Base-by-base conservation (phyloP, 2,797 vertebrate genomes). In the Danio albolineatus region DNA sequence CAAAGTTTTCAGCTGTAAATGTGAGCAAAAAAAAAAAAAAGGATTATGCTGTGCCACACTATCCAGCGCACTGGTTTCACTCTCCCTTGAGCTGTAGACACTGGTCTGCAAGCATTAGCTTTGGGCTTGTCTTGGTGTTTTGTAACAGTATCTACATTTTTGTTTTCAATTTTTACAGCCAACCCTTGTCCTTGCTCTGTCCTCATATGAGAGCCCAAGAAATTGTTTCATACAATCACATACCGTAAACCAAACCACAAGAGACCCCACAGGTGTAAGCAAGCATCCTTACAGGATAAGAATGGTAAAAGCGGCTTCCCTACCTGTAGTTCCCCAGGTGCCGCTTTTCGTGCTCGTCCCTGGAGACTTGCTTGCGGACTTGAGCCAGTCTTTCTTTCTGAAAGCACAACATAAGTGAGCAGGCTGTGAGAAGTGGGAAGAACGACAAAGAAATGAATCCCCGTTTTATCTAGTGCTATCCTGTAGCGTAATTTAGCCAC, bases 251-350 rank as follows among this genome's bases (percentile, higher is more conserved):
- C n/a, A 46, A 64, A 39, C 56, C 66, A 41, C 70, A 44, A 70
- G 61, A 59, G 84, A 85, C 87, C 86, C 79, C 41, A 79, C 85
- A 84, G 90, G 89, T 86, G 81, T 85, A 87, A 88, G 80, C 4
- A 76, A 69, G 67, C 21, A 65, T 71, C 51, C 86, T 67, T 76
- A 64, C 6, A 64, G 78, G 80, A 84, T 17, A 65, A 76, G 70
- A 46, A 78, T 78, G 57, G 57, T 66, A 56, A 77, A 67, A 74
- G 86, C 65, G 76, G 74, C 61, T 89, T 78, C 60, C 88, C 92
- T 96, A 99, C 98, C 97, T 97, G 91, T 99, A 99, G 91, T 99
- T 99, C 79, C 98, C 98, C 94, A 99, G 95, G 87, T 99, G 96
- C 87, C 94, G 94, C 72, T 96, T 98, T 93, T 99, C 97, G 84